Evolutionary conservation across 2,888 invertebrate genomes (phyloP).

Genomic region (Yponomeuta malinellus): DNA sequence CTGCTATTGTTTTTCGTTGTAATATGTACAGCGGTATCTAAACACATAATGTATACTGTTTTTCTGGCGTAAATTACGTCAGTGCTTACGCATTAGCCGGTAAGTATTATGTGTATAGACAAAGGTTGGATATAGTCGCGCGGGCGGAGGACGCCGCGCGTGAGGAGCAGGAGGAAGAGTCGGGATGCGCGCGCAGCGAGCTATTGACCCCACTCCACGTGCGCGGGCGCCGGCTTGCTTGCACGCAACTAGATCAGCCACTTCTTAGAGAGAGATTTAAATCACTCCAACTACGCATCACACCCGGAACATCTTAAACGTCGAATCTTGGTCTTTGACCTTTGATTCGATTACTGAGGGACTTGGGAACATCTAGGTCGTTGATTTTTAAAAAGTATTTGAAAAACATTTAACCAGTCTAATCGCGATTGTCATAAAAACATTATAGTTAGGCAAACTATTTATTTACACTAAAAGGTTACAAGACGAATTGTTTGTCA

Average conservation of each 20-base stretch:
- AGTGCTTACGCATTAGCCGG: background rate
- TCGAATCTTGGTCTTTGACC: background rate
- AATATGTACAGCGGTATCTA: background rate
- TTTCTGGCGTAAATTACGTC: background rate
- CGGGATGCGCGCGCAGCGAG: slow-evolving; percentile 38
- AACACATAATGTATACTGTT: background rate
- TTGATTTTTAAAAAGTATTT: no score
- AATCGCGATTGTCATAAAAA: background rate
- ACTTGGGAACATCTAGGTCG: background rate
- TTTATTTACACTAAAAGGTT: background rate
- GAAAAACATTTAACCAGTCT: background rate
- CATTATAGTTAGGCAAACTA: background rate
- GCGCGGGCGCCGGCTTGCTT: slow-evolving; percentile 27
- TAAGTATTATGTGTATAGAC: slow-evolving; percentile 16
- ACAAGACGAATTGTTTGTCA: background rate
- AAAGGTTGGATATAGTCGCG: slow-evolving; percentile 20
- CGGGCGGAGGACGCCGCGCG: background rate
- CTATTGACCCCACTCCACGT: slow-evolving; percentile 59
- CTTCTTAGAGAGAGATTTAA: slow-evolving; percentile 2
- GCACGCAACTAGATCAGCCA: slow-evolving; percentile 20
- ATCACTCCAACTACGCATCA: slow-evolving; percentile 1
- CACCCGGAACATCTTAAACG: background rate
- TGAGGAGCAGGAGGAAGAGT: slow-evolving; percentile 2
- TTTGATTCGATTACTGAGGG: background rate
- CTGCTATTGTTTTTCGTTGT: background rate